A percentile compares a stretch with the other conserved stretches of the same genome.
Conservation (phyloP, 2,797 vertebrate genomes). For the Aphelocoma californica region DNA sequence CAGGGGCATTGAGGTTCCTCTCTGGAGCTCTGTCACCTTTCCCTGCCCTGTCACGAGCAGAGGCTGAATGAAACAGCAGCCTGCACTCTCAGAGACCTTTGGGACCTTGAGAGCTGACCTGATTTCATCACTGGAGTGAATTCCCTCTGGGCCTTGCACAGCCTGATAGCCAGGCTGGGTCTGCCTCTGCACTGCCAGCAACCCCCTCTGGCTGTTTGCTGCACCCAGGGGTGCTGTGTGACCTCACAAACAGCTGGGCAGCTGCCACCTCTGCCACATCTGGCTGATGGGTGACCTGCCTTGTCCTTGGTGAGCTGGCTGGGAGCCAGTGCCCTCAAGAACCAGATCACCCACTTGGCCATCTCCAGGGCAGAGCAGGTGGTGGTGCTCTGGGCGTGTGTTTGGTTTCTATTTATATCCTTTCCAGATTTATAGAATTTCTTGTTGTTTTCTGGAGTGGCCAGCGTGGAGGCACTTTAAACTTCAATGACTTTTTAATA, state of each 20-base stretch:
- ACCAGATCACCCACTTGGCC: neutral
- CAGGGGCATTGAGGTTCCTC: neutral
- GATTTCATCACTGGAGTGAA: neutral
- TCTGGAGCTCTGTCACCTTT: neutral
- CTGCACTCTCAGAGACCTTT: neutral
- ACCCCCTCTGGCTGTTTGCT: fast-evolving
- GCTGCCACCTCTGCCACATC: neutral
- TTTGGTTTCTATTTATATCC: neutral
- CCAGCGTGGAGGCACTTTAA: neutral
- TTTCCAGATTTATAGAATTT: neutral
- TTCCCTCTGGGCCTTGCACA: neutral
- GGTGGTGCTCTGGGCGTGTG: neutral
- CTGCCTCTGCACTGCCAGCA: neutral
- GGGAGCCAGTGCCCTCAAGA: neutral
- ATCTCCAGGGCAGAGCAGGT: neutral
- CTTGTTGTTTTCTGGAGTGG: neutral
- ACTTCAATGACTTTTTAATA: neutral
- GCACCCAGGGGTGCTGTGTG: neutral
- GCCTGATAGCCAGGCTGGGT: neutral
- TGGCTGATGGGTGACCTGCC: neutral
- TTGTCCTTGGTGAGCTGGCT: neutral
- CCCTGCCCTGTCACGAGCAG: neutral
- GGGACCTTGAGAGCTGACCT: neutral
- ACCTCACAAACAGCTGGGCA: neutral
- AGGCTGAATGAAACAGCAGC: neutral